Evolutionary conservation across 2,113 vertebrate species (phyloP).

Genomic region (Zapornia atra): DNA sequence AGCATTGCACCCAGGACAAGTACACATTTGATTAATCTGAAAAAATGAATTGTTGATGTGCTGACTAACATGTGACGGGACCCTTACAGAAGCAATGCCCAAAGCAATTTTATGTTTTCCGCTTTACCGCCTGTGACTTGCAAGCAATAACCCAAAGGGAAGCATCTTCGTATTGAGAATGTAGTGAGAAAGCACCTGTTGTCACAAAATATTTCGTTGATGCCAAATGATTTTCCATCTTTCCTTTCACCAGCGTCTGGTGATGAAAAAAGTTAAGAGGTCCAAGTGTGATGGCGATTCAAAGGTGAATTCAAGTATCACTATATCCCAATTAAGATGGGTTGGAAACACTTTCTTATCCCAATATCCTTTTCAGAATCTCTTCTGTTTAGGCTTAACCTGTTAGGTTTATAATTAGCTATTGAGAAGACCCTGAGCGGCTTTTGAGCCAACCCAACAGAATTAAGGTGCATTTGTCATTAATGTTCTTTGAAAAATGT

Average conservation of each 20-base stretch:
- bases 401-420: not conserved
- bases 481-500: not conserved
- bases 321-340: not conserved
- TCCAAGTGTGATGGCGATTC: not conserved
- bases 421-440: not conserved
- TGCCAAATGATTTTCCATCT: not conserved
- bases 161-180: not conserved
- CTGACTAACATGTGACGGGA: not conserved
- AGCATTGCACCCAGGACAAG: not conserved
- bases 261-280: not conserved
- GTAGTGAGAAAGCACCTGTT: not conserved
- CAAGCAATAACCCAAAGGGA: not conserved
- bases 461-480: not conserved
- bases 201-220: not conserved
- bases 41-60: not conserved
- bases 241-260: not conserved
- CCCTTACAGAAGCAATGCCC: not conserved
- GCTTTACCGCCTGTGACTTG: not conserved
- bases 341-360: constrained; percentile 1
- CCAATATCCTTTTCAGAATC: not conserved
- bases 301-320: not conserved
- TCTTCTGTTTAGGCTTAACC: not conserved
- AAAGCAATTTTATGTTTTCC: not conserved
- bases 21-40: not conserved
- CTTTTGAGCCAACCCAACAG: not conserved